These are phyloP conservation scores for Cyanoliseus patagonus DNA, from an alignment of 2,113 vertebrate genomes.

Conservation along the genomic window DNA sequence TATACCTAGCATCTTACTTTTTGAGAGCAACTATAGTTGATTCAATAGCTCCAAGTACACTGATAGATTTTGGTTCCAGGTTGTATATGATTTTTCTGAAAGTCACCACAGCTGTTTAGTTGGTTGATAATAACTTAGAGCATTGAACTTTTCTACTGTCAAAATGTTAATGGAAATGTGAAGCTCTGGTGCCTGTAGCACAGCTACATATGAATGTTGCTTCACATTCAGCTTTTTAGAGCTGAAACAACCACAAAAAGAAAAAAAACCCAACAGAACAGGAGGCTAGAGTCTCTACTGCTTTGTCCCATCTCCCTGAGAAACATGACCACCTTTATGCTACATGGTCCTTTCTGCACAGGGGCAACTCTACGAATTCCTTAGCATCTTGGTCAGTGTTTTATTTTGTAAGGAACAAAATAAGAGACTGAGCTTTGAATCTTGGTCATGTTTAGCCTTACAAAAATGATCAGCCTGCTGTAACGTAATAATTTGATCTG, in stretches of 20 bases:
- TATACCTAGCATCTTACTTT: not conserved
- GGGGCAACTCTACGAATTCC: not conserved
- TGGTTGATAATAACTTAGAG: not conserved
- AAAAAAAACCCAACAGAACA: not conserved
- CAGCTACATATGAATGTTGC: not conserved
- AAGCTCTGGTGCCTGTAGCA: not conserved
- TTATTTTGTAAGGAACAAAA: not conserved
- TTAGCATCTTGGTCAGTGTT: not conserved
- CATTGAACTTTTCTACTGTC: not conserved
- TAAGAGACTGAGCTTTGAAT: not conserved
- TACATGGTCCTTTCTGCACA: not conserved
- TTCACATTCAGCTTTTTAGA: not conserved
- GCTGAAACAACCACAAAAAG: not conserved
- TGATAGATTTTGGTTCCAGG: not conserved
- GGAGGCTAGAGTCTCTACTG: not conserved
- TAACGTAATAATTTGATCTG: not conserved
- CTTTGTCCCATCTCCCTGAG: not conserved
- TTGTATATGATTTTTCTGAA: not conserved
- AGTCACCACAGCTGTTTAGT: not conserved
- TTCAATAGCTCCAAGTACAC: not conserved
- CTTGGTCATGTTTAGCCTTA: not conserved
- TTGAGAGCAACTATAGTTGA: not conserved
- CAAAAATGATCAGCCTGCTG: not conserved
- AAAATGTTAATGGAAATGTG: not conserved
- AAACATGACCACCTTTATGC: not conserved